Base-by-base conservation (phyloP, 2,797 vertebrate genomes). In the Euthynnus affinis region DNA sequence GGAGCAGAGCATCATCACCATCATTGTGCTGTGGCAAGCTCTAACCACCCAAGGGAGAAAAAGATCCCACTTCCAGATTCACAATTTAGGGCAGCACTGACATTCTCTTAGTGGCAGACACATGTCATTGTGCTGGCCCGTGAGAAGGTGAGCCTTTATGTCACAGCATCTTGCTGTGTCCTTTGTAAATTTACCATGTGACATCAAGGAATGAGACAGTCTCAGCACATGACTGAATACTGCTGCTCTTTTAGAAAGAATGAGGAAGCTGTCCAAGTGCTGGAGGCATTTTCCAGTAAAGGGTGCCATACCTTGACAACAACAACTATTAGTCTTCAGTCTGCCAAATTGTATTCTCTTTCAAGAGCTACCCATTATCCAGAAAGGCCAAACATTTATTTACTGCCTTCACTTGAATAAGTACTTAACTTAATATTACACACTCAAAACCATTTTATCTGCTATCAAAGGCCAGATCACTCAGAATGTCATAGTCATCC, bases 61-160 rank as follows among this genome's bases (percentile, higher is more conserved):
- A 37, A 9, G 3, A 51, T 57, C 59, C 81, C 74, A 46, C 68
- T 59, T 71, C 29, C 64, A 71, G 18, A 20, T 29, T 63, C 71
- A 65, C 66, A 81, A 71, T 66, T 61, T 32, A 76, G 55, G 29
- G 23, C 74, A 83, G 49, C 34, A 18, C 6, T 64, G 68, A 42
- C 55, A 72, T 67, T 72, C 37, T 75, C 57, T 80, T 49, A 61
- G 17, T 76, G 74, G 66, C 40, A 72, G 40, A 80, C 78, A 60
- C 57, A 13, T 46, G 69, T 71, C 6, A 69, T 56, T 61, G 66
- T 7, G 1, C 5, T 71, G 29, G 56, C 27, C 57, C 48, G 64
- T 40, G 64, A 53, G 62, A 80, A 62, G 29, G 67, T 32, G 27
- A 48, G 80, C 58, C 40, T 64, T 12, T 64, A 18, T 69, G 72